Percentiles rank a stretch among this genome's conserved stretches.
These are phyloP conservation scores for Solea senegalensis DNA, from an alignment of 2,113 vertebrate species.

Conservation along the genomic window DNA sequence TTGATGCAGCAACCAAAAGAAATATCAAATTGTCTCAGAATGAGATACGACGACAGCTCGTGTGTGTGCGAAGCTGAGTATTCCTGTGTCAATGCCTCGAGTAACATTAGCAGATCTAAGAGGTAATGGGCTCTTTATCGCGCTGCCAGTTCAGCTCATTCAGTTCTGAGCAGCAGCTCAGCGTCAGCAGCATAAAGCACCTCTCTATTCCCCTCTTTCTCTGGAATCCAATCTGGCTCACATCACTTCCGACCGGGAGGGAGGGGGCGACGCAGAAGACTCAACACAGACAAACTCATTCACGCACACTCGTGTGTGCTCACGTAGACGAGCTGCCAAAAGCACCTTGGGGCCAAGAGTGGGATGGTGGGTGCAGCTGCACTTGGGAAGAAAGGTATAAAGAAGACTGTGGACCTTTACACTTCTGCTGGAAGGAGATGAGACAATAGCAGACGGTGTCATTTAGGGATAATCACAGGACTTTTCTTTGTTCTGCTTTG, in stretches of 20 bases:
- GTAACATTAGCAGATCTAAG: slow-evolving; percentile 28
- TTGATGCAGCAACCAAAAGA: background rate
- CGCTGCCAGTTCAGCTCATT: slow-evolving; percentile 34
- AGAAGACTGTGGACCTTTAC: slow-evolving; percentile 34
- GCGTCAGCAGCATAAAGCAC: slow-evolving; percentile 57
- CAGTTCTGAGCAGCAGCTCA: slow-evolving; percentile 14
- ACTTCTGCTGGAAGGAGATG: slow-evolving; percentile 46
- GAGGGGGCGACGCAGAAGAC: slow-evolving; percentile 25
- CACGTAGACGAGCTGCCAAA: slow-evolving; percentile 27
- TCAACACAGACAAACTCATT: slow-evolving; percentile 46
- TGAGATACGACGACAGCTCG: background rate
- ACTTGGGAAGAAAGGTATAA: slow-evolving; percentile 25
- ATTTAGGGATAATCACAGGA: slow-evolving; percentile 10
- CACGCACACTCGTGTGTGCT: slow-evolving; percentile 11
- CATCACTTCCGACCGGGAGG: slow-evolving; percentile 56
- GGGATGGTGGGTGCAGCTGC: slow-evolving; percentile 60
- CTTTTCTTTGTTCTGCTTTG: slow-evolving; percentile 29
- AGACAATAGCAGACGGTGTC: slow-evolving; percentile 32
- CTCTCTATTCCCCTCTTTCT: slow-evolving; percentile 42
- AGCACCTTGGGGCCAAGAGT: slow-evolving; percentile 58
- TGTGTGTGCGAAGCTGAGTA: background rate
- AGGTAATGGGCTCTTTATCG: slow-evolving; percentile 38
- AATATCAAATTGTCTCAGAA: slow-evolving; percentile 5
- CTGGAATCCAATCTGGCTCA: slow-evolving; percentile 50
- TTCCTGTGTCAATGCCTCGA: slow-evolving; percentile 12